Conservation (phyloP, 2,797 vertebrate genomes). For the Mallotus villosus region DNA sequence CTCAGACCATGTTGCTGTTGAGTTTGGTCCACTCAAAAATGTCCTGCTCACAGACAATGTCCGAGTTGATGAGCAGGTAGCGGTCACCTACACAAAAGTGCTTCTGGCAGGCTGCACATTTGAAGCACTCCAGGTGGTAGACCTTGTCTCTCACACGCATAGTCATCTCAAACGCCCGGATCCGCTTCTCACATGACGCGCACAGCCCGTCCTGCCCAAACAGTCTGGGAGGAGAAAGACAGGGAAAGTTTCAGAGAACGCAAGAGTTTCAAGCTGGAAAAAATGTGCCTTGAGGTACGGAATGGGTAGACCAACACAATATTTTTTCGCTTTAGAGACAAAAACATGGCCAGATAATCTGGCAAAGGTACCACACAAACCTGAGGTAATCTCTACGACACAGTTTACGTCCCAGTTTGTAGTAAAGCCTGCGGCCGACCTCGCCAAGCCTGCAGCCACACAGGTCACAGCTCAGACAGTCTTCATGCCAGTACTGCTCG, state of each 20-base stretch:
- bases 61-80: constrained; percentile 98
- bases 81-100: constrained; percentile 99
- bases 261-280: background rate
- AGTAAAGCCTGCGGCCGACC: constrained; percentile 93
- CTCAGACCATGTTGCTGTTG: constrained; percentile 77
- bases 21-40: constrained; percentile 99
- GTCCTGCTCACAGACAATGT: constrained; percentile 99
- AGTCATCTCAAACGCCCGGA: constrained; percentile 98
- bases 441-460: constrained; percentile 95
- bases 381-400: constrained; percentile 98
- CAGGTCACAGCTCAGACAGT: constrained; percentile 98
- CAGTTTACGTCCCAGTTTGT: constrained; percentile 95
- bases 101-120: constrained; percentile 98
- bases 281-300: too few relatives aligned
- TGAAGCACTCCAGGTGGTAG: constrained; percentile 98
- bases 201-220: constrained; percentile 98
- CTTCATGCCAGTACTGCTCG: constrained; percentile 99
- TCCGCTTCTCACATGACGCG: constrained; percentile 95
- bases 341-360: background rate
- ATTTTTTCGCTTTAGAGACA: background rate
- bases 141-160: constrained; percentile 99
- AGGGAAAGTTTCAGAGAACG: constrained; percentile 3
- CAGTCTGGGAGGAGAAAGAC: constrained; percentile 63
- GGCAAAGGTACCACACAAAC: constrained; percentile 58
- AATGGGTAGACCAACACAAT: background rate